Evolutionary conservation across 2,888 invertebrate species (phyloP).

Genomic region (Phengaris arion): DNA sequence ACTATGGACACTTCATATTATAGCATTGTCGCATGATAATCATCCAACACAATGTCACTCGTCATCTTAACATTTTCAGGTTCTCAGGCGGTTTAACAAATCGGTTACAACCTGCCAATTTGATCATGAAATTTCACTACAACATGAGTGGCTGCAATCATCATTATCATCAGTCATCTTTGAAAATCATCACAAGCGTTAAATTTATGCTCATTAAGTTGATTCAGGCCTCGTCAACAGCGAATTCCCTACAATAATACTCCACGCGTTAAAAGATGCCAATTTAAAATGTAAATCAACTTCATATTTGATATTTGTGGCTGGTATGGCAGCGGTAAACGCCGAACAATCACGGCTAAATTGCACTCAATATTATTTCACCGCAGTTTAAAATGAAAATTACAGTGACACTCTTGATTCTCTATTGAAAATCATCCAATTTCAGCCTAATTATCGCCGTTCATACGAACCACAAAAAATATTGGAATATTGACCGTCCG

Average conservation of each 20-base stretch:
- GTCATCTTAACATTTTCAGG: too few species aligned
- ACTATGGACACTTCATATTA: too few species aligned
- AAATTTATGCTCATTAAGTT: conserved; percentile 29
- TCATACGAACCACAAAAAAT: conserved; percentile 64
- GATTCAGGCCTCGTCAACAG: not conserved
- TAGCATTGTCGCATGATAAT: too few species aligned
- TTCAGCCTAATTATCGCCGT: conserved; percentile 59
- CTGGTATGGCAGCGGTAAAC: not conserved
- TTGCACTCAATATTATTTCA: conserved; percentile 23
- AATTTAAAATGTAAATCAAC: conserved; percentile 27
- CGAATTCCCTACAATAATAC: conserved; percentile 6
- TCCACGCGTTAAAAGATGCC: conserved; percentile 15
- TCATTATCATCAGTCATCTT: not conserved
- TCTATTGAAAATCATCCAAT: conserved; percentile 58
- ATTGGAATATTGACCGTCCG: conserved; percentile 64
- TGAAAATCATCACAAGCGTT: not conserved
- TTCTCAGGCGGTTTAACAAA: too few species aligned
- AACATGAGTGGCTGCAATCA: not conserved
- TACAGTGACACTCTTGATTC: conserved; percentile 36
- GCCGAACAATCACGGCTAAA: conserved; percentile 17
- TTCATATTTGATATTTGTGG: conserved; percentile 22
- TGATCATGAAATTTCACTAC: too few species aligned
- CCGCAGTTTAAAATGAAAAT: conserved; percentile 35
- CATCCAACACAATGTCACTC: too few species aligned
- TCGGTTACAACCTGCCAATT: too few species aligned